Evolutionary conservation across 2,888 invertebrate genomes (phyloP).

Genomic region (Harpalus rubripes): DNA sequence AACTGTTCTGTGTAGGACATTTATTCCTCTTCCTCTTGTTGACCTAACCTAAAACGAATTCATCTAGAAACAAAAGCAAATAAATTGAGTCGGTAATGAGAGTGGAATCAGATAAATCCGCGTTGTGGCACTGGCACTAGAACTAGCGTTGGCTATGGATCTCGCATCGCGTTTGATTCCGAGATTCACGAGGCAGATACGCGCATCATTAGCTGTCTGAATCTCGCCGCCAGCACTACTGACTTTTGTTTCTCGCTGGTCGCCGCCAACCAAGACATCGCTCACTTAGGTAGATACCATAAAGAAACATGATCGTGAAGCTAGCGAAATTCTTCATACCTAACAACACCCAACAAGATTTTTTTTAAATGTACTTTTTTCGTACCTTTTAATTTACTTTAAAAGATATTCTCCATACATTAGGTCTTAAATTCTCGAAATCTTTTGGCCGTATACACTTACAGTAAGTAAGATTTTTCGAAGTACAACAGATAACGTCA

Average conservation of each 20-base stretch:
- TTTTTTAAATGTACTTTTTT: too few relatives aligned
- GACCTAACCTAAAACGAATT: constrained; percentile 36
- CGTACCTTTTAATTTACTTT: too few relatives aligned
- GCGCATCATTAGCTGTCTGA: constrained; percentile 62
- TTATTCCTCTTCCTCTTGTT: background rate
- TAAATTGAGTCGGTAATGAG: constrained; percentile 47
- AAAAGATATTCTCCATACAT: too few relatives aligned
- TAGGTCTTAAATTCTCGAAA: too few relatives aligned
- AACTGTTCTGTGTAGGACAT: constrained; percentile 5
- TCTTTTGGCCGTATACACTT: too few relatives aligned
- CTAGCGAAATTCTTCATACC: too few relatives aligned
- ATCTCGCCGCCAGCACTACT: constrained; percentile 61
- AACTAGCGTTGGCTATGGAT: constrained; percentile 26
- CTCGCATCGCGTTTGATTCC: constrained; percentile 30
- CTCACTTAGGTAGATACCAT: background rate
- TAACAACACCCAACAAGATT: too few relatives aligned
- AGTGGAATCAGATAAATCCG: constrained; percentile 40
- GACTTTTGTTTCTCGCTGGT: constrained; percentile 41
- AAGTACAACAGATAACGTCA: too few relatives aligned
- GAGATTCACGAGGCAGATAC: constrained; percentile 58
- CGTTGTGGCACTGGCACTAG: background rate
- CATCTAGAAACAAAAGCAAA: constrained; percentile 51
- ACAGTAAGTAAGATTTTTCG: too few relatives aligned
- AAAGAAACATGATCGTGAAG: background rate
- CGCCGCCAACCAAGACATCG: constrained; percentile 18